These are phyloP conservation scores for Semicossyphus pulcher DNA, from an alignment of 2,113 vertebrate genomes.

Conservation along the genomic window DNA sequence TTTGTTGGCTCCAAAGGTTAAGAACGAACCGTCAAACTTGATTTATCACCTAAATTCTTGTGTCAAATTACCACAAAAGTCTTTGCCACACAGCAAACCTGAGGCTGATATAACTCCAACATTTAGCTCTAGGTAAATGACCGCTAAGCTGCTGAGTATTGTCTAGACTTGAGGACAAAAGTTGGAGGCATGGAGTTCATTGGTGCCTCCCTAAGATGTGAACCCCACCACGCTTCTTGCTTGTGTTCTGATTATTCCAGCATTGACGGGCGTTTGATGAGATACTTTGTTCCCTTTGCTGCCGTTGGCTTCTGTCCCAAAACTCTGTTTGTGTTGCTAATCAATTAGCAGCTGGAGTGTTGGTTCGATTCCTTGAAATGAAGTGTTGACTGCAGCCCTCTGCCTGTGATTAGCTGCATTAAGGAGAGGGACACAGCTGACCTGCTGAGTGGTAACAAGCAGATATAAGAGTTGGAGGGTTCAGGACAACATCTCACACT, in stretches of 20 bases:
- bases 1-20: too few species aligned
- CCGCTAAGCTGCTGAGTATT: too few species aligned
- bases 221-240: background rate
- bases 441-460: constrained; percentile 26
- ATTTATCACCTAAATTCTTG: too few species aligned
- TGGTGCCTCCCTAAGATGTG: background rate
- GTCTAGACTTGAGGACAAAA: background rate
- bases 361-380: constrained; percentile 32
- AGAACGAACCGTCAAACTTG: too few species aligned
- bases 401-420: constrained; percentile 58
- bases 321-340: constrained; percentile 1
- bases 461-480: constrained; percentile 32
- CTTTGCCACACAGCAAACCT: too few species aligned
- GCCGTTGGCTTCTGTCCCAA: background rate
- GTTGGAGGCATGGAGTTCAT: background rate
- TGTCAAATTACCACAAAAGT: too few species aligned
- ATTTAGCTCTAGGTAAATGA: too few species aligned
- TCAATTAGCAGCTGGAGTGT: constrained; percentile 29
- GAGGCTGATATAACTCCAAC: too few species aligned
- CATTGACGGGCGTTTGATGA: too few species aligned
- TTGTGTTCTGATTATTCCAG: too few species aligned
- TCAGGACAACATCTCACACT: too few species aligned
- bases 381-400: constrained; percentile 28
- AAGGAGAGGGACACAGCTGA: constrained; percentile 25
- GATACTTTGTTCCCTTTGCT: background rate